Evolutionary conservation across 92 coral and sea anemone genomes (phyloP), one percentile per base, ranked within the genome.

Genomic region (Parazoanthus darwini): DNA sequence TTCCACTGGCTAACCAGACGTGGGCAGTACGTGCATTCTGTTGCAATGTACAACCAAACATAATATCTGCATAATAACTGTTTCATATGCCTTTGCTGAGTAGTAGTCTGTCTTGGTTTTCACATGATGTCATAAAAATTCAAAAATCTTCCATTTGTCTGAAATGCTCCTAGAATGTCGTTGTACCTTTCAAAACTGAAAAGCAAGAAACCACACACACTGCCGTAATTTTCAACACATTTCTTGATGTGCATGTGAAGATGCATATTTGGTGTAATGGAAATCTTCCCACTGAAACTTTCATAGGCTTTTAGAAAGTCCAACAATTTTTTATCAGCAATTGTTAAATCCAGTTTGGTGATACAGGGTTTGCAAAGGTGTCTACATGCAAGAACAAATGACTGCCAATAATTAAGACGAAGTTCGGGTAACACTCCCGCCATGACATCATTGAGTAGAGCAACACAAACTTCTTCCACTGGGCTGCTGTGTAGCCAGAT

Each of bases 171-270:
- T 42, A 93, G 63, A 33, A 93, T 89, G 13, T 93, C 95, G 89
- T 89, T 91, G 67, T 81, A 93, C 43, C 93, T 20, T 82, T 93
- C 95, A 79, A 93, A 93, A 75, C 93, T 93, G 37, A 93, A 93
- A 51, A 93, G 81, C 95, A 92, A 93, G 74, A 93, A 93, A 20
- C 92, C 90, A 89, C 88, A 90, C 5, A 92, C 75, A 42, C 91
- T 88, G 23, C 96, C 91, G 73, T 91, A 92, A 58, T 90, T 89
- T 71, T 88, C 37, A 36, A 88, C 84, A 70, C 90, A 56, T 70
- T 88, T 86, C 20, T 65, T 65, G 1, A 88, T 11, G 54, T 91
- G 93, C 33, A 86, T 67, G 56, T 91, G 89, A 39, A 91, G 86
- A 54, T 91, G 93, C 86, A 88, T 91, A 78, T 91, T 88, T 4